phyloP scores from a whole-genome alignment of 2,113 vertebrate genomes.

The Pseudorhombus dupliciocellatus region DNA sequence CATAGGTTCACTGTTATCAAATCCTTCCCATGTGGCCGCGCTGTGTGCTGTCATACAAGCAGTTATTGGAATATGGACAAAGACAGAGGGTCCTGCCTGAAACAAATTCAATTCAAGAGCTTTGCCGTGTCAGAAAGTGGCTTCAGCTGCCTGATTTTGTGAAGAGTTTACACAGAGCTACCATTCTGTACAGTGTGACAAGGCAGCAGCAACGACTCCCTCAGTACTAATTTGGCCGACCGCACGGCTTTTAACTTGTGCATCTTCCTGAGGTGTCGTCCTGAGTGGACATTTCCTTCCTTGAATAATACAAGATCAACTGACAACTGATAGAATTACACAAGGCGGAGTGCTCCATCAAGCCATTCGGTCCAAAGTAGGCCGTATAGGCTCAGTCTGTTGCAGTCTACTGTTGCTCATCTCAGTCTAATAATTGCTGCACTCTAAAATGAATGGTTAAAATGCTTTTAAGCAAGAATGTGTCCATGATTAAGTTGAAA shows the following conservation, averaged over 20 bases:
- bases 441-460: no score
- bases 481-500: slow-evolving; percentile 1
- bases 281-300: slow-evolving; percentile 12
- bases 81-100: slow-evolving; percentile 5
- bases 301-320: slow-evolving; percentile 3
- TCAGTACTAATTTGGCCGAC: slow-evolving; percentile 5
- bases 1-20: slow-evolving; percentile 57
- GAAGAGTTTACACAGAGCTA: slow-evolving; percentile 13
- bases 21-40: slow-evolving; percentile 56
- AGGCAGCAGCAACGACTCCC: not conserved
- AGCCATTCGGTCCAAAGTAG: slow-evolving; percentile 2
- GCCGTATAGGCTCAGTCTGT: no score
- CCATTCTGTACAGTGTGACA: not conserved
- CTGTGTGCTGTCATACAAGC: slow-evolving; percentile 31
- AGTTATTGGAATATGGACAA: slow-evolving; percentile 22
- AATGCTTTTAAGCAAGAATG: no score
- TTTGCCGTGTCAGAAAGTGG: slow-evolving; percentile 17
- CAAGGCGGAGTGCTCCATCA: not conserved
- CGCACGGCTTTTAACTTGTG: not conserved
- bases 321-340: not conserved
- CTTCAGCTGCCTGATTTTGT: slow-evolving; percentile 11
- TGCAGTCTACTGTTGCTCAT: no score
- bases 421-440: no score
- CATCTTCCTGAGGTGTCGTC: not conserved
- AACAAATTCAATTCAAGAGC: slow-evolving; percentile 9